Conservation (phyloP, 2,888 invertebrate species). For the Athalia cordata region DNA sequence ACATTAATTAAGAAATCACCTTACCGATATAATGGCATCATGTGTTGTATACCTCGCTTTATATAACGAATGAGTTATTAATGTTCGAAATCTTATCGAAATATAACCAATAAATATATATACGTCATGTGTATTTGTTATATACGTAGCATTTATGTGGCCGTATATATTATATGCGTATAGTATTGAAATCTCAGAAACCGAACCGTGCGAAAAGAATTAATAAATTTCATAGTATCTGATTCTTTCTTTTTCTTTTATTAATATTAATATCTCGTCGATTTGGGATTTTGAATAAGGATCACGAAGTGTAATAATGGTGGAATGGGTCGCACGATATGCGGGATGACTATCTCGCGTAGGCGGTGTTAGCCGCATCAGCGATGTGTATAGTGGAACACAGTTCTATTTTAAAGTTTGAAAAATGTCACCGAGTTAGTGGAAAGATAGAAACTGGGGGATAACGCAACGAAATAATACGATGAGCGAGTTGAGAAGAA, state of each 20-base stretch:
- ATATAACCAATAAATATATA: not conserved
- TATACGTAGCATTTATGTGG: not conserved
- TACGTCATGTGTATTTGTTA: not conserved
- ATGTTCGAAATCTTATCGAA: not conserved
- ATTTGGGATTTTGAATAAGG: no score
- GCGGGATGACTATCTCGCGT: conserved; percentile 12
- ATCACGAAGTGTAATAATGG: no score
- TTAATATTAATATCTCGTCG: no score
- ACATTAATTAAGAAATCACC: conserved; percentile 46
- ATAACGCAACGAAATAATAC: conserved; percentile 46
- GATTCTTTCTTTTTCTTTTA: no score
- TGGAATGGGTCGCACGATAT: no score
- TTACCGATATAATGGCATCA: not conserved
- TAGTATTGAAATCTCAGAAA: not conserved
- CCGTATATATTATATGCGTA: not conserved
- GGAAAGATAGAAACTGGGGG: conserved; percentile 25
- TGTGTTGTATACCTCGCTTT: conserved; percentile 10
- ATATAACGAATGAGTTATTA: conserved; percentile 3
- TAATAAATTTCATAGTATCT: no score
- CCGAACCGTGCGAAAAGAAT: not conserved
- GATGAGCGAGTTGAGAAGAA: conserved; percentile 3
- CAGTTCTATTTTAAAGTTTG: conserved; percentile 51
- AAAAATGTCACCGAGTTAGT: conserved; percentile 50
- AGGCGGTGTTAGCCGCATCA: conserved; percentile 13
- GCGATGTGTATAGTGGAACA: conserved; percentile 2